Evolutionary conservation across 2,113 vertebrate species (phyloP).

Genomic region (Elaphurus davidianus): DNA sequence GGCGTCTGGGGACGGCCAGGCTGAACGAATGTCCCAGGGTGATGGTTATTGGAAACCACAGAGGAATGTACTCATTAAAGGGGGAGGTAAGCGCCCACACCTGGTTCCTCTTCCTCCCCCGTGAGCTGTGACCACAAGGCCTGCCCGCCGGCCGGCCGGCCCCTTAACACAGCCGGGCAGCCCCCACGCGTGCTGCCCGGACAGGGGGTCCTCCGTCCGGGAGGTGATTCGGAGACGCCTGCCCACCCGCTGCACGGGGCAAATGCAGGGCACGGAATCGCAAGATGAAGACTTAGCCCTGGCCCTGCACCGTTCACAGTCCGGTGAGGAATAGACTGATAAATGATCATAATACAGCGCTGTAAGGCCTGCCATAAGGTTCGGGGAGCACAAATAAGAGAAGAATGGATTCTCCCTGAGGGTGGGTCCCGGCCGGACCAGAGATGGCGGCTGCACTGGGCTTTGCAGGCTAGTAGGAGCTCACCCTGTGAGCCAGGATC

Average conservation of each 20-base stretch:
- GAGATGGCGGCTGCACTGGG: background rate
- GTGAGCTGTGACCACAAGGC: fast-evolving
- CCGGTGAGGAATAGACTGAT: background rate
- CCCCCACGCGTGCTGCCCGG: fast-evolving
- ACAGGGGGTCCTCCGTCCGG: fast-evolving
- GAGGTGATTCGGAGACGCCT: background rate
- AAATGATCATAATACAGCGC: fast-evolving
- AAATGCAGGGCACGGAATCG: fast-evolving
- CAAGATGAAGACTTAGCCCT: background rate
- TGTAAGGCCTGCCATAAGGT: fast-evolving
- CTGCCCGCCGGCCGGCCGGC: fast-evolving
- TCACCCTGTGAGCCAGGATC: background rate
- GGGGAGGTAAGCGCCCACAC: background rate
- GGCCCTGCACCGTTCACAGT: background rate
- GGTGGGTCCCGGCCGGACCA: background rate
- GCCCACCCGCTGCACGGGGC: background rate
- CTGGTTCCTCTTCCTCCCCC: background rate
- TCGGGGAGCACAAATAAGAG: background rate
- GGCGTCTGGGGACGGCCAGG: background rate
- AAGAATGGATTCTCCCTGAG: background rate
- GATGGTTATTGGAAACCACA: background rate
- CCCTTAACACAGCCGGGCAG: fast-evolving
- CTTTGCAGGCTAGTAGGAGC: background rate
- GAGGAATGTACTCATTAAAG: background rate
- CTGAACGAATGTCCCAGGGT: background rate